Conservation (phyloP, 2,113 vertebrate genomes). For the Notiomystis cincta region DNA sequence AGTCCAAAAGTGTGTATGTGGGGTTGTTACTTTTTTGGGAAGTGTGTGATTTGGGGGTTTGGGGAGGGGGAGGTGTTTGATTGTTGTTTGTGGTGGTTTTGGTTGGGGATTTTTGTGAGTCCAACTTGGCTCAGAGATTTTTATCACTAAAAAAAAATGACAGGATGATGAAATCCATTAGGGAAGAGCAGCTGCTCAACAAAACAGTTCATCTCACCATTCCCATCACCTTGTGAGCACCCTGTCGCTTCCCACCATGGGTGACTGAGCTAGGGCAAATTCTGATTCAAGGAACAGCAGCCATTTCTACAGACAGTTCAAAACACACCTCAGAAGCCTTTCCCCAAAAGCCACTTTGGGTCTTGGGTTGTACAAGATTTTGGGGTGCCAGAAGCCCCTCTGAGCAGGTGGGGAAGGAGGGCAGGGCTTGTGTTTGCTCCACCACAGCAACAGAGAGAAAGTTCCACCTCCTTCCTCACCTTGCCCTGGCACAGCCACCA, state of each 20-base stretch:
- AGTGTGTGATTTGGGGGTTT: neutral
- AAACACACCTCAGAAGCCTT: neutral
- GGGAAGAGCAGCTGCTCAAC: neutral
- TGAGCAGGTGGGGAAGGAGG: rapidly evolving
- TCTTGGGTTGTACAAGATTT: rapidly evolving
- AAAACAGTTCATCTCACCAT: rapidly evolving
- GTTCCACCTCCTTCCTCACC: neutral
- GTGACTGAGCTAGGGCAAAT: neutral
- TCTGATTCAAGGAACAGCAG: neutral
- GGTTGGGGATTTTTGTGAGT: neutral
- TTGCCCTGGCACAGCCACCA: neutral
- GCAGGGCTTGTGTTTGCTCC: rapidly evolving
- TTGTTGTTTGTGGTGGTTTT: neutral
- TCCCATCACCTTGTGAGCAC: neutral
- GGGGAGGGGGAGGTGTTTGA: no score
- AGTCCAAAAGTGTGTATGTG: neutral
- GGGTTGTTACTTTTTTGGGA: no score
- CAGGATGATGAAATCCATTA: neutral
- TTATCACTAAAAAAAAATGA: neutral
- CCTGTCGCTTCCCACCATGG: rapidly evolving
- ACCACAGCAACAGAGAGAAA: neutral
- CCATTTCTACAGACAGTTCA: neutral
- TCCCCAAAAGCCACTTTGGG: neutral
- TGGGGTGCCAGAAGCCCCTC: neutral
- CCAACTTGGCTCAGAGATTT: neutral